phyloP scores from a whole-genome alignment of 2,797 vertebrate species.

The Acanthurus leucopareius region DNA sequence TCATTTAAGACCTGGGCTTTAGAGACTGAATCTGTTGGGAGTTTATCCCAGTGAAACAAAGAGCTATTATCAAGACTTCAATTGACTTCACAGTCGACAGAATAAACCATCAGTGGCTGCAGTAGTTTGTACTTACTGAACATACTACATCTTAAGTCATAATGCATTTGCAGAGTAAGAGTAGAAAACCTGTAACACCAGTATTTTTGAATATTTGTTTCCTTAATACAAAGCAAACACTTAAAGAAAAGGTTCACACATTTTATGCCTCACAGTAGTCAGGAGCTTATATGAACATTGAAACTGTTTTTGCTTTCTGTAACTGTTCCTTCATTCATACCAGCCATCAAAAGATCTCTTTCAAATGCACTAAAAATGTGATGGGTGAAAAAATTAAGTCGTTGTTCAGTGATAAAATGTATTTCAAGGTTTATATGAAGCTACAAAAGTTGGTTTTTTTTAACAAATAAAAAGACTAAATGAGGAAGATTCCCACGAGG shows the following conservation, averaged over 20 bases:
- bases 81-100: not conserved
- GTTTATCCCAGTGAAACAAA: not conserved
- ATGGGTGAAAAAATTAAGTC: not conserved
- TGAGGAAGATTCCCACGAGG: too few species aligned
- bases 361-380: not conserved
- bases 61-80: not conserved
- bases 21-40: too few species aligned
- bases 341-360: not conserved
- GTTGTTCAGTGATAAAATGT: not conserved
- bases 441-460: too few species aligned
- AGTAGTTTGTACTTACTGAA: not conserved
- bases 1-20: too few species aligned
- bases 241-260: not conserved
- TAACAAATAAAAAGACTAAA: too few species aligned
- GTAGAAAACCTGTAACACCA: too few species aligned
- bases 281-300: not conserved
- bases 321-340: not conserved
- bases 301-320: not conserved
- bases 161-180: not conserved
- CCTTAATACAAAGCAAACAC: not conserved
- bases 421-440: not conserved
- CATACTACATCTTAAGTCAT: not conserved
- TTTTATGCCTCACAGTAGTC: not conserved
- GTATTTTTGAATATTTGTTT: not conserved
- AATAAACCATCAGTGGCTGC: not conserved